phyloP scores from a whole-genome alignment of 35 echinoderm and acorn worm genomes.

The Nesometra sesokonis region DNA sequence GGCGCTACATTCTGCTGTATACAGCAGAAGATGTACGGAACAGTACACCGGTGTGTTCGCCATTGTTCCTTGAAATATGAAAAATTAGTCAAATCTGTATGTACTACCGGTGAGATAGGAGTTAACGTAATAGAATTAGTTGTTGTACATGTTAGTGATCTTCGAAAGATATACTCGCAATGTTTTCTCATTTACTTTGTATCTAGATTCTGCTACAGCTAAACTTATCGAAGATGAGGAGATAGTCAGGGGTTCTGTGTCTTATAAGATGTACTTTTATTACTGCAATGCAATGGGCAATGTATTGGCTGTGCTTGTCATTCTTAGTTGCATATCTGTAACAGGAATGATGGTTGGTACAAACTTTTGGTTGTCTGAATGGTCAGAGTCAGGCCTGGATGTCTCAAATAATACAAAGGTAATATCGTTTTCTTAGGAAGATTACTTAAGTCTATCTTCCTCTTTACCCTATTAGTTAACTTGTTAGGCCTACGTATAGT shows the following conservation, averaged over 20 bases:
- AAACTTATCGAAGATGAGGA: slow-evolving; percentile 57
- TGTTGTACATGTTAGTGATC: too few relatives aligned
- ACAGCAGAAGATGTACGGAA: too few relatives aligned
- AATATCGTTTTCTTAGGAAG: too few relatives aligned
- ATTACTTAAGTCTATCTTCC: too few relatives aligned
- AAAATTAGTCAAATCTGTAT: too few relatives aligned
- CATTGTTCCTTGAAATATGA: too few relatives aligned
- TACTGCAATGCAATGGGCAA: slow-evolving; percentile 28
- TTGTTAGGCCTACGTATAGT: too few relatives aligned
- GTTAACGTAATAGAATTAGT: too few relatives aligned
- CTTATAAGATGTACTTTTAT: slow-evolving; percentile 38
- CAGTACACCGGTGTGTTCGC: too few relatives aligned
- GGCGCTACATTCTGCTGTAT: too few relatives aligned
- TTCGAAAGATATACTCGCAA: not conserved
- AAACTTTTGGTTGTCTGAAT: slow-evolving; percentile 56
- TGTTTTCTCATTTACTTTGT: not conserved
- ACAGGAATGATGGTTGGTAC: slow-evolving; percentile 9
- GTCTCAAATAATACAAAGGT: not conserved
- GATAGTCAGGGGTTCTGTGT: slow-evolving; percentile 46
- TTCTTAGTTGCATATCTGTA: not conserved
- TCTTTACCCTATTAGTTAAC: too few relatives aligned
- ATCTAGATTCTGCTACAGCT: slow-evolving; percentile 14
- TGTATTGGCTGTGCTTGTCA: not conserved
- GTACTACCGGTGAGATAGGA: too few relatives aligned
- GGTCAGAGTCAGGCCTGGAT: slow-evolving; percentile 41